Evolutionary conservation across 1,140 invertebrate species (phyloP).

Genomic region (Rhopalosiphum padi): DNA sequence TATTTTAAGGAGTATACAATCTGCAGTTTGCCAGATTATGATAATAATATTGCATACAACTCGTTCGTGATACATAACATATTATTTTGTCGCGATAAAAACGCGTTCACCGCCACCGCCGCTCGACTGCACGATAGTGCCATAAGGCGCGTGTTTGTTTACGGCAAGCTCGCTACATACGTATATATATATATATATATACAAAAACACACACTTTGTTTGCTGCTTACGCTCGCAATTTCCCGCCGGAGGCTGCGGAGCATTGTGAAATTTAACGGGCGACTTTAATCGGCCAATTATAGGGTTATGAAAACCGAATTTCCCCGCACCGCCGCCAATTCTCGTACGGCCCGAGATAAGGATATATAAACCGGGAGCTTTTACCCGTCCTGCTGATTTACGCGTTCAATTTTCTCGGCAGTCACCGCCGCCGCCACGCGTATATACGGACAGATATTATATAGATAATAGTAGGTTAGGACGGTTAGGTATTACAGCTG

Average conservation of each 20-base stretch:
- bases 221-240: constrained; percentile 25
- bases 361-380: constrained; percentile 27
- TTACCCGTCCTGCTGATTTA: constrained; percentile 30
- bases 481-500: not conserved
- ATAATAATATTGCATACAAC: not conserved
- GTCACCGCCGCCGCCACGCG: not conserved
- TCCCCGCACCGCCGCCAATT: not conserved
- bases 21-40: not conserved
- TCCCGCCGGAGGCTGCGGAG: not conserved
- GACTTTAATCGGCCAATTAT: constrained; percentile 46
- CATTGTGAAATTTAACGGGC: constrained; percentile 36
- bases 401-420: constrained; percentile 42
- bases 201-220: no score
- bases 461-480: constrained; percentile 1
- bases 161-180: not conserved
- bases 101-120: not conserved
- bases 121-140: not conserved
- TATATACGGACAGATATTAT: not conserved
- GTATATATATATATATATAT: not conserved
- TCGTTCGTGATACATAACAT: not conserved
- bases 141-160: not conserved
- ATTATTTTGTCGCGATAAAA: constrained; percentile 13
- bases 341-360: constrained; percentile 4
- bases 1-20: not conserved
- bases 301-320: constrained; percentile 45